These are phyloP conservation scores for Hylia prasina DNA, from an alignment of 2,113 vertebrate species.

Conservation along the genomic window DNA sequence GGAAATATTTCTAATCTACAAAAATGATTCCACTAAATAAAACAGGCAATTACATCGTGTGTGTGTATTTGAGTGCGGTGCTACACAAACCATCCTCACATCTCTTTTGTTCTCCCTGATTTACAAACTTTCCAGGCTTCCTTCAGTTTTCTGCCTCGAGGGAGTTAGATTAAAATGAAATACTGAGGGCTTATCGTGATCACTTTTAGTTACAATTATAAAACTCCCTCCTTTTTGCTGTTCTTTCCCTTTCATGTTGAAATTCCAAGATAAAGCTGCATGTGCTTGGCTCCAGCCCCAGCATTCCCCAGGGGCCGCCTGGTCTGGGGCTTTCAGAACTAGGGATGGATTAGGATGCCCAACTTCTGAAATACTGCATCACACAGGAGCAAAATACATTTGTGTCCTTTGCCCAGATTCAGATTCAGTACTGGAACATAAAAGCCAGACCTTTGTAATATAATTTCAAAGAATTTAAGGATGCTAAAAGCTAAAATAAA, in stretches of 20 bases:
- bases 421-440: neutral
- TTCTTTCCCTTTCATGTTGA: neutral
- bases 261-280: neutral
- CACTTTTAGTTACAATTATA: neutral
- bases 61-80: constrained; percentile 64
- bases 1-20: constrained; percentile 84
- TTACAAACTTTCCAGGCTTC: neutral
- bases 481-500: neutral
- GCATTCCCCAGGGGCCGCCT: neutral
- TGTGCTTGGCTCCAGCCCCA: neutral
- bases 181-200: neutral
- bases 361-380: neutral
- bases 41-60: constrained; percentile 81
- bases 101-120: neutral
- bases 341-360: neutral
- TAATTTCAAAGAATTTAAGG: neutral
- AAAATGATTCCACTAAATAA: constrained; percentile 87
- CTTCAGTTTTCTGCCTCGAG: neutral
- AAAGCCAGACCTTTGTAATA: neutral
- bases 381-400: neutral
- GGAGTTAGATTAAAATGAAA: neutral
- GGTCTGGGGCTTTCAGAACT: neutral
- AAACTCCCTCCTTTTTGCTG: neutral
- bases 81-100: neutral
- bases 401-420: neutral